Conservation (phyloP, 2,888 invertebrate genomes). For the Hirtodrosophila duncani region DNA sequence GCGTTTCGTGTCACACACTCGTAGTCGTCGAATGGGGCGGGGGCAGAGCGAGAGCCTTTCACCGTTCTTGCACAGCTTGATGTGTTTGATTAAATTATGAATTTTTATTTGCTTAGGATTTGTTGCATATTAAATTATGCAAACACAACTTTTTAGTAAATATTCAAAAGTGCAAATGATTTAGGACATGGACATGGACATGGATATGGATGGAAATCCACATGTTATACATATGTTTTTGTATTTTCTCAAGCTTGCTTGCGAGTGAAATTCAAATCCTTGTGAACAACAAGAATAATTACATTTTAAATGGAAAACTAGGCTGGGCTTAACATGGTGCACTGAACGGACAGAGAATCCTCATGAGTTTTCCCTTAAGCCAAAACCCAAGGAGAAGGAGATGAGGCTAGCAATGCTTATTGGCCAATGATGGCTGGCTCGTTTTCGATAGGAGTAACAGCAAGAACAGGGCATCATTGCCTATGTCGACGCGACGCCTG, state of each 20-base stretch:
- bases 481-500: conserved; percentile 5
- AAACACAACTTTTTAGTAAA: conserved; percentile 19
- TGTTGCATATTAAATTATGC: conserved; percentile 40
- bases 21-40: too few species aligned
- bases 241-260: too few species aligned
- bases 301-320: conserved; percentile 45
- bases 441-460: too few species aligned
- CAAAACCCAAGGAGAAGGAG: conserved; percentile 4
- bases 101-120: conserved; percentile 38
- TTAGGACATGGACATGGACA: conserved; percentile 19
- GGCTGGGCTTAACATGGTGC: conserved; percentile 16
- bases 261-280: conserved; percentile 29
- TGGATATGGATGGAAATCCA: conserved; percentile 18
- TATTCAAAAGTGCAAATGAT: conserved; percentile 9
- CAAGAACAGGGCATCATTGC: too few species aligned
- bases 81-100: conserved; percentile 62
- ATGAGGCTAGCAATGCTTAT: conserved; percentile 3
- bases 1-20: conserved; percentile 27
- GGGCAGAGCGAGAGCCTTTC: too few species aligned
- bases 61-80: conserved; percentile 17
- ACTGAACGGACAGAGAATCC: too few species aligned
- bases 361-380: too few species aligned
- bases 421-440: conserved; percentile 16
- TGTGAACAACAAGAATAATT: conserved; percentile 56
- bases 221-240: conserved; percentile 16